phyloP scores from a whole-genome alignment of 2,113 vertebrate species.

The Blennius ocellaris region DNA sequence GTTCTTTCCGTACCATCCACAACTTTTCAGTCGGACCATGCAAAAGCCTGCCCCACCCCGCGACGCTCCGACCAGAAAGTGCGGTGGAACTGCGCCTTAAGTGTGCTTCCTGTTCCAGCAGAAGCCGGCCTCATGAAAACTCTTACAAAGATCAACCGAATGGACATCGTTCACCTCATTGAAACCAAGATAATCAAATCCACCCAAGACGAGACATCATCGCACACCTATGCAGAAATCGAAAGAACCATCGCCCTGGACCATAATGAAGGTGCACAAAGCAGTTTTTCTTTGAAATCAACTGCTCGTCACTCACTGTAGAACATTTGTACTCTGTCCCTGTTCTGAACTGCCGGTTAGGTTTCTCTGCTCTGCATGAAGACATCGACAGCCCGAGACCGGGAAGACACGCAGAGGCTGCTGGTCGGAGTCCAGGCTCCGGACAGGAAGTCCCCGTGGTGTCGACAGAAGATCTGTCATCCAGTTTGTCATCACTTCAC shows the following conservation, averaged over 20 bases:
- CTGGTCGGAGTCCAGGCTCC: constrained; percentile 64
- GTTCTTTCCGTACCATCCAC: too few relatives aligned
- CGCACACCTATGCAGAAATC: constrained; percentile 89
- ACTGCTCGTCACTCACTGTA: background rate
- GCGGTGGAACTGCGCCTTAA: too few relatives aligned
- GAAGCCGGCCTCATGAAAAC: constrained; percentile 88
- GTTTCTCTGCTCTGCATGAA: constrained; percentile 92
- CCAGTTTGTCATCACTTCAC: constrained; percentile 87
- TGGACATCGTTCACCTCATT: constrained; percentile 97
- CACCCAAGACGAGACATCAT: constrained; percentile 76
- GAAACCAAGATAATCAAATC: constrained; percentile 87
- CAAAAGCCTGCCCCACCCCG: too few relatives aligned
- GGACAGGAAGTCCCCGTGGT: constrained; percentile 88
- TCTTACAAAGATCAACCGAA: constrained; percentile 95
- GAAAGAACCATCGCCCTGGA: constrained; percentile 90
- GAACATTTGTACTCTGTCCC: background rate
- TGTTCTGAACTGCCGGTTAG: constrained; percentile 73
- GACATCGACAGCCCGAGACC: constrained; percentile 86
- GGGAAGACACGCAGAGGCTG: constrained; percentile 68
- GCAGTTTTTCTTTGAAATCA: background rate
- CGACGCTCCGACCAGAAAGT: too few relatives aligned
- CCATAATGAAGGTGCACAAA: constrained; percentile 90
- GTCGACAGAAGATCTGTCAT: constrained; percentile 91
- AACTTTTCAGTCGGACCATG: too few relatives aligned
- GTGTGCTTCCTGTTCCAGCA: constrained; percentile 63